Percentiles rank a stretch among this genome's conserved stretches.
phyloP scores from a whole-genome alignment of 1,140 invertebrate genomes.

The Spodoptera frugiperda region DNA sequence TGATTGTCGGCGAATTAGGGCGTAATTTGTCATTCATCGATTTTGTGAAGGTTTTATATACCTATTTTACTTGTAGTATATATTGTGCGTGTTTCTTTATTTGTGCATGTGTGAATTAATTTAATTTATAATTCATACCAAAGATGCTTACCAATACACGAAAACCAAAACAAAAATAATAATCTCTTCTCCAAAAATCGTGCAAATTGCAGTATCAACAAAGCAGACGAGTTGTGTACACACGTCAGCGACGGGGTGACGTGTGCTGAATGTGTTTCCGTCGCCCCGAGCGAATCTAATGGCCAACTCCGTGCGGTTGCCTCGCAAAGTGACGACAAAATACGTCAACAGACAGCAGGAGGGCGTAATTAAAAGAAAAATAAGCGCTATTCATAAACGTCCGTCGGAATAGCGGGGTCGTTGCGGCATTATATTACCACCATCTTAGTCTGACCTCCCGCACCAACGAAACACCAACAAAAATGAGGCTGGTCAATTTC shows the following conservation, averaged over 20 bases:
- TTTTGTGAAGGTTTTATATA: no score
- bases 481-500: constrained; percentile 17
- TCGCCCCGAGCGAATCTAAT: constrained; percentile 16
- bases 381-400: constrained; percentile 85
- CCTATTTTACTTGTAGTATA: no score
- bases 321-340: constrained; percentile 57
- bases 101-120: no score
- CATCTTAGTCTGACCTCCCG: constrained; percentile 59
- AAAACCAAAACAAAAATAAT: no score
- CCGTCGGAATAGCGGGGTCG: constrained; percentile 74
- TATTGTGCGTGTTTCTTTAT: no score
- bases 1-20: neutral
- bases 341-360: constrained; percentile 68
- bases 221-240: constrained; percentile 2
- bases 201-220: constrained; percentile 14
- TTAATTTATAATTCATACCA: no score
- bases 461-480: neutral
- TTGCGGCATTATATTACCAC: constrained; percentile 73
- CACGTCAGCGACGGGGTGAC: constrained; percentile 27
- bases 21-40: neutral
- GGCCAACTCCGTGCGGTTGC: constrained; percentile 27
- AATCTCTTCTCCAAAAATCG: no score
- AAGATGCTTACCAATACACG: no score
- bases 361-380: constrained; percentile 85
- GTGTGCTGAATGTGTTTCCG: constrained; percentile 36